A percentile compares a stretch with the other conserved stretches of the same genome.
Conservation (phyloP, 1,140 invertebrate species). For the Calycopis cecrops region DNA sequence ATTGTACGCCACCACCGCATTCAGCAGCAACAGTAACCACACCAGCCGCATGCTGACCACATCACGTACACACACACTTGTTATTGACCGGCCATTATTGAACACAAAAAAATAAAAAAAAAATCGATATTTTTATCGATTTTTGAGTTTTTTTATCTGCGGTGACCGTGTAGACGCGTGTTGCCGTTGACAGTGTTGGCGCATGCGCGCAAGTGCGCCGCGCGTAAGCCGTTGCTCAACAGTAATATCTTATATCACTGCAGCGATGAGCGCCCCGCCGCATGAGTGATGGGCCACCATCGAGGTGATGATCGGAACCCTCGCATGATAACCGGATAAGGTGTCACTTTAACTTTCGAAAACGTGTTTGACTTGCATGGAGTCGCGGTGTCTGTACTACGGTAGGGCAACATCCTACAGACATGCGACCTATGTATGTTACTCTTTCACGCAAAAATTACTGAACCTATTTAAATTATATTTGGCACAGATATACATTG, state of each 20-base stretch:
- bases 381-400: too few species aligned
- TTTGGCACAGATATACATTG: too few species aligned
- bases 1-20: conserved; percentile 42
- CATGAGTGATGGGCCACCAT: not conserved
- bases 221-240: conserved; percentile 58
- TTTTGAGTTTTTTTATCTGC: conserved; percentile 18
- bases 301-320: too few species aligned
- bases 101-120: not conserved
- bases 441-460: too few species aligned
- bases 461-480: too few species aligned
- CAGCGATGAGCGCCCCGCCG: not conserved
- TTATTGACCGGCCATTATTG: not conserved
- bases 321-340: too few species aligned
- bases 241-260: conserved; percentile 24
- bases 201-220: conserved; percentile 48
- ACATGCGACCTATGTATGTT: too few species aligned
- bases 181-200: conserved; percentile 36
- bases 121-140: not conserved
- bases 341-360: too few species aligned
- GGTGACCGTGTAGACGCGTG: conserved; percentile 12
- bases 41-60: conserved; percentile 52
- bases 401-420: too few species aligned
- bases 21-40: conserved; percentile 48
- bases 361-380: too few species aligned
- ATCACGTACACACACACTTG: conserved; percentile 38